Percentiles rank a stretch among this genome's conserved stretches.
Evolutionary conservation across 2,113 vertebrate genomes (phyloP).

Genomic region (Cheirogaleus medius): DNA sequence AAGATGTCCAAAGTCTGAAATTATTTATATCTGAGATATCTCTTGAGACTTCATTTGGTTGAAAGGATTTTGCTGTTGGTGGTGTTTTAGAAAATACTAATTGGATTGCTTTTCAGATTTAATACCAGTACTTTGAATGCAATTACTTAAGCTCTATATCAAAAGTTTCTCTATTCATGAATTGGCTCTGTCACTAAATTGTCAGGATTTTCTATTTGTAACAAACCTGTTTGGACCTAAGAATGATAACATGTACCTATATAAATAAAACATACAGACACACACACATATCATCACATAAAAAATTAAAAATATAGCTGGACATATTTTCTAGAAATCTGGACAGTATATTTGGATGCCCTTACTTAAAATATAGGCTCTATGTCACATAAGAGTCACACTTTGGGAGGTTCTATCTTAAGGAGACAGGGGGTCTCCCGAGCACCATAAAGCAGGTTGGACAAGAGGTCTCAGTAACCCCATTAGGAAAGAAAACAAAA

Average conservation of each 20-base stretch:
- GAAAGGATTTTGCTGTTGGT: neutral
- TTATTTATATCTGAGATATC: constrained; percentile 8
- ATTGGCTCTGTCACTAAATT: neutral
- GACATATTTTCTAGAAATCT: neutral
- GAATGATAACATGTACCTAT: neutral
- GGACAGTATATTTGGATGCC: neutral
- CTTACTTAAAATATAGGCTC: neutral
- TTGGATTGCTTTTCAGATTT: neutral
- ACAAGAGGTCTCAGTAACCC: neutral
- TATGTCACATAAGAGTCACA: neutral
- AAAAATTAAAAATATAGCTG: neutral
- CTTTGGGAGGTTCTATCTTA: neutral
- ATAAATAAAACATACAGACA: neutral
- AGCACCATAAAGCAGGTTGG: neutral
- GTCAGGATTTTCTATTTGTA: constrained; percentile 6
- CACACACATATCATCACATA: neutral
- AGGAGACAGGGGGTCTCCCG: neutral
- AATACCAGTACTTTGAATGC: neutral
- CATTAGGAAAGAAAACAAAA: neutral
- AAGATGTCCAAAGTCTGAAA: neutral
- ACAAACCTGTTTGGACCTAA: neutral
- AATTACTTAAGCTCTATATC: neutral
- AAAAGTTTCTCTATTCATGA: neutral
- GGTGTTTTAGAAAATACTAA: constrained; percentile 13
- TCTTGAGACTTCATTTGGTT: neutral